These are phyloP conservation scores for Nomada ferruginata DNA, from an alignment of 2,888 invertebrate genomes.

Conservation along the genomic window DNA sequence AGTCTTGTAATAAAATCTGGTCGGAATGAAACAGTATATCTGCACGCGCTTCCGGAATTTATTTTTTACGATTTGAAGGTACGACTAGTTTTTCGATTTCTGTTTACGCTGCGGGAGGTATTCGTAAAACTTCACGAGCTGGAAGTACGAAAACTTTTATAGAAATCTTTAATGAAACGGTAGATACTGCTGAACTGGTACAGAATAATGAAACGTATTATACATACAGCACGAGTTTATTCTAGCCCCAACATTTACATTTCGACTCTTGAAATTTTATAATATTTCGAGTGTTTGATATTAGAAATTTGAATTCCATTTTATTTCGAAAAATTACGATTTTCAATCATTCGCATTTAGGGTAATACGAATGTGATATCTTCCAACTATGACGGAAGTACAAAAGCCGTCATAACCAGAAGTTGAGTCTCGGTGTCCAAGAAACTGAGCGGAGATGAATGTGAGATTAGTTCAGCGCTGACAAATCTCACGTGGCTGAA, in stretches of 20 bases:
- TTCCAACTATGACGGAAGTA: background rate
- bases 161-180: background rate
- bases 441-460: constrained; percentile 24
- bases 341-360: background rate
- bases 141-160: background rate
- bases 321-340: too few relatives aligned
- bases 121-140: background rate
- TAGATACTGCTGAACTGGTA: too few relatives aligned
- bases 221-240: too few relatives aligned
- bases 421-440: constrained; percentile 6
- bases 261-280: too few relatives aligned
- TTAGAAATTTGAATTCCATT: too few relatives aligned
- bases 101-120: background rate
- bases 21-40: background rate
- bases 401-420: constrained; percentile 7
- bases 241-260: too few relatives aligned
- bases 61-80: background rate
- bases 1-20: background rate
- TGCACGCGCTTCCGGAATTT: background rate
- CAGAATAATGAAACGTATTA: too few relatives aligned
- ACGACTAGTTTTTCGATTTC: constrained; percentile 6
- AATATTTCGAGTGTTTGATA: too few relatives aligned
- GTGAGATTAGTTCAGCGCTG: constrained; percentile 24
- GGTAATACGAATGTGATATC: background rate
- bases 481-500: constrained; percentile 24